Evolutionary conservation across 2,888 invertebrate genomes (phyloP).

Genomic region (Phragmatobia fuliginosa): DNA sequence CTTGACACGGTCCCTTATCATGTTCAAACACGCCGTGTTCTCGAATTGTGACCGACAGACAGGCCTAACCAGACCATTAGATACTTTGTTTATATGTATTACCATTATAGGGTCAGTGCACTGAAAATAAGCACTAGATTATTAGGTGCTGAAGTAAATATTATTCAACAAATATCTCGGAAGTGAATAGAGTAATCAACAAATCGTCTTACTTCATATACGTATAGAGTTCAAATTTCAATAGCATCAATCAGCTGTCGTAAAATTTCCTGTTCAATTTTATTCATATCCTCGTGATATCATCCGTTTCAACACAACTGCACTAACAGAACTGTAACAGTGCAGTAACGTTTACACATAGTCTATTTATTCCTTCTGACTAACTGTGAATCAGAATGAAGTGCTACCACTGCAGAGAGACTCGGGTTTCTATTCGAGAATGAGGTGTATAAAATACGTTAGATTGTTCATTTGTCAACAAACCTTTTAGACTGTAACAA

Average conservation of each 20-base stretch:
- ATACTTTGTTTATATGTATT: conserved; percentile 11
- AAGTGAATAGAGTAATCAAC: neutral
- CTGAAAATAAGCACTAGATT: neutral
- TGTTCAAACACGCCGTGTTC: conserved; percentile 48
- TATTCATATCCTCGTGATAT: conserved; percentile 1
- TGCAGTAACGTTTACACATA: neutral
- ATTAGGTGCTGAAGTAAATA: neutral
- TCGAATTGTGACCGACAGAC: conserved; percentile 40
- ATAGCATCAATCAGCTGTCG: neutral
- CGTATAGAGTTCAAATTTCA: neutral
- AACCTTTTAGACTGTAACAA: neutral
- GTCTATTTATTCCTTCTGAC: conserved; percentile 10
- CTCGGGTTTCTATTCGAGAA: neutral
- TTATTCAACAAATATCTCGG: neutral
- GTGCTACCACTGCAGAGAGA: neutral
- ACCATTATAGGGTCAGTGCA: neutral
- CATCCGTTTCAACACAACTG: conserved; percentile 7
- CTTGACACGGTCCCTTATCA: conserved; percentile 43
- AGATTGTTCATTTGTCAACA: neutral
- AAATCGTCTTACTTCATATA: neutral
- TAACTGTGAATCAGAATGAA: conserved; percentile 5
- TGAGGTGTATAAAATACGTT: neutral
- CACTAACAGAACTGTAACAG: neutral
- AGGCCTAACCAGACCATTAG: conserved; percentile 15
- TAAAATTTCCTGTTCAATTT: neutral